Evolutionary conservation across 2,888 invertebrate genomes (phyloP).

Genomic region (Apodemia mormo): DNA sequence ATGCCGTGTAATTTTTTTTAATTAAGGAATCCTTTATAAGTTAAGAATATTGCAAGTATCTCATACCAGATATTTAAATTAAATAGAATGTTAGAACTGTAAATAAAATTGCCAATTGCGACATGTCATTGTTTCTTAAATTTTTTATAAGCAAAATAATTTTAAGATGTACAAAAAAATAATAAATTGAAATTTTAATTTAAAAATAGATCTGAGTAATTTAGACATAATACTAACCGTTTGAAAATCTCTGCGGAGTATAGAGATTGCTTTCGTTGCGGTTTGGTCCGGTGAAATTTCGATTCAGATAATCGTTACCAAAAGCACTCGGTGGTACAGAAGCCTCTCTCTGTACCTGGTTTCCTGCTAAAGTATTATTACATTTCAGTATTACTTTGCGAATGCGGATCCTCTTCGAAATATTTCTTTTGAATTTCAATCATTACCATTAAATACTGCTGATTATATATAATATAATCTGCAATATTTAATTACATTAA

Average conservation of each 20-base stretch:
- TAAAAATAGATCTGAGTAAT: neutral
- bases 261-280: slow-evolving; percentile 41
- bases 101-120: no score
- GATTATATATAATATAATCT: no score
- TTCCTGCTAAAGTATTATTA: slow-evolving; percentile 39
- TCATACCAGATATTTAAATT: no score
- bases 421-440: neutral
- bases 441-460: no score
- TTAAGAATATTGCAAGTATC: no score
- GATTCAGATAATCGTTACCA: slow-evolving; percentile 58
- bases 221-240: slow-evolving; percentile 28
- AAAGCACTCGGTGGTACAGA: slow-evolving; percentile 42
- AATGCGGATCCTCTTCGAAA: neutral
- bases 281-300: slow-evolving; percentile 50
- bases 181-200: neutral
- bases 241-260: slow-evolving; percentile 27
- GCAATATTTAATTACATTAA: no score
- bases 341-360: slow-evolving; percentile 45
- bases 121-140: no score
- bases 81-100: no score
- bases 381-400: neutral
- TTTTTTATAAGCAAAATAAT: neutral
- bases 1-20: no score
- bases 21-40: no score
- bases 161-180: neutral